Conservation (phyloP, 2,797 vertebrate species). For the Galago senegalensis region DNA sequence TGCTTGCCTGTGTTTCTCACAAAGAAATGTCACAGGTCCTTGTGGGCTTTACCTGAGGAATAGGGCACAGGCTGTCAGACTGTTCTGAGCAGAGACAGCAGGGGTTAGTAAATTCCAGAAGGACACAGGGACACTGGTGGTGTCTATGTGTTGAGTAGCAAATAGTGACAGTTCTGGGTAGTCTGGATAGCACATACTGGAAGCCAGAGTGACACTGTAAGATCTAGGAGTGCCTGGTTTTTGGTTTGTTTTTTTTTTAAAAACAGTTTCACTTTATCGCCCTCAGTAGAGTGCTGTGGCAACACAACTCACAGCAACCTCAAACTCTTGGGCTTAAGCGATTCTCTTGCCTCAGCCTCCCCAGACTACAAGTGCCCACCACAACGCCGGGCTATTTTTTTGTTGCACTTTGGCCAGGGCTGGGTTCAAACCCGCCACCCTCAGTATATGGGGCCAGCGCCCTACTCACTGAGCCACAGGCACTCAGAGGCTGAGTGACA, state of each 20-base stretch:
- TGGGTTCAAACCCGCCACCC: too few relatives aligned
- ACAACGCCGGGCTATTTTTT: too few relatives aligned
- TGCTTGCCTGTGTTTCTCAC: accelerated
- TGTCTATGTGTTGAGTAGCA: not conserved
- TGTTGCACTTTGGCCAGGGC: too few relatives aligned
- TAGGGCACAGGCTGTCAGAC: not conserved
- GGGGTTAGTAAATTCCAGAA: not conserved
- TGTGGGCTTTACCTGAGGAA: accelerated
- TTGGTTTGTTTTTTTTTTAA: not conserved
- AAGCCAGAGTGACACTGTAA: not conserved
- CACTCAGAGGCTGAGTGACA: too few relatives aligned
- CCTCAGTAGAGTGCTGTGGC: too few relatives aligned
- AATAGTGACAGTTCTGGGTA: not conserved
- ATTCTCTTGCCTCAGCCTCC: too few relatives aligned
- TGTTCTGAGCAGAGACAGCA: not conserved
- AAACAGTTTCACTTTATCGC: too few relatives aligned
- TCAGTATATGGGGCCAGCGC: too few relatives aligned
- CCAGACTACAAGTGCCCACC: too few relatives aligned
- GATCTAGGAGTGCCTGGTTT: not conserved
- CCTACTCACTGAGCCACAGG: accelerated
- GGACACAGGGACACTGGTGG: accelerated
- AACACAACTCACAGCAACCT: too few relatives aligned
- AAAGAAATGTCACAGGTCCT: not conserved
- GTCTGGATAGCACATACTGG: not conserved
- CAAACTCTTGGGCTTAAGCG: too few relatives aligned